Base-by-base conservation (phyloP, 2,113 vertebrate species). In the Cepphus grylle region DNA sequence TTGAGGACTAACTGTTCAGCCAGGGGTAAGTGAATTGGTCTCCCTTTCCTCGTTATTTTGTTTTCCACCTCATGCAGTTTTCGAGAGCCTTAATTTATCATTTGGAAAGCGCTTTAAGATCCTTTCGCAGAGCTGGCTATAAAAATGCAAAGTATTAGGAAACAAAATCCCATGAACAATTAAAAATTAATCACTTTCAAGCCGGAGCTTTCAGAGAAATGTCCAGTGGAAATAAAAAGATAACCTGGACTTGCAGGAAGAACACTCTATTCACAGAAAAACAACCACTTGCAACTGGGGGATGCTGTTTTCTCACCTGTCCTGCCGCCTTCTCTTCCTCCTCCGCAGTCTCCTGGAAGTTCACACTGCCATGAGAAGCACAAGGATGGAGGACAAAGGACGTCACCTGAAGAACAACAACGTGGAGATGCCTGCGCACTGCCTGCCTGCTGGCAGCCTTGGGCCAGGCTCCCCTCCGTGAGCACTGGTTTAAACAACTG, bases 141-240 rank as follows among this genome's bases (percentile, higher is more conserved):
- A 92, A 95, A 96, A 85, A 88, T 81, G 79, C 23, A 32, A 92
- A 92, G 29, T 74, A 85, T 92, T 66, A 74, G 50, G 55, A 85
- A 90, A 85, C 26, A 77, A 94, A 96, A 85, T 85, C 79, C 71
- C 61, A 79, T 2, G 10, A 94, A 90, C 50, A 82, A 90, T 90
- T 94, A 81, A 93, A 90, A 88, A 88, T 86, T 79, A 76, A 94
- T 79, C 55, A 79, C 61, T 30, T 79, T 58, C 66, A 66, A 88
- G 79, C 19, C 42, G 82, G 61, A 81, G 15, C 50, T 88, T 61
- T 84, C 53, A 52, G 45, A 58, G 19, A 53, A 81, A 45, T 17
- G 19, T 78, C 50, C 79, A 92, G 56, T 38, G 45, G 70, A 82
- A 85, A 86, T 62, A 70, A 78, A 81, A 94, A 70, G 26, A 22